phyloP scores from a whole-genome alignment of 1,140 invertebrate genomes.

The Zaprionus davidi region DNA sequence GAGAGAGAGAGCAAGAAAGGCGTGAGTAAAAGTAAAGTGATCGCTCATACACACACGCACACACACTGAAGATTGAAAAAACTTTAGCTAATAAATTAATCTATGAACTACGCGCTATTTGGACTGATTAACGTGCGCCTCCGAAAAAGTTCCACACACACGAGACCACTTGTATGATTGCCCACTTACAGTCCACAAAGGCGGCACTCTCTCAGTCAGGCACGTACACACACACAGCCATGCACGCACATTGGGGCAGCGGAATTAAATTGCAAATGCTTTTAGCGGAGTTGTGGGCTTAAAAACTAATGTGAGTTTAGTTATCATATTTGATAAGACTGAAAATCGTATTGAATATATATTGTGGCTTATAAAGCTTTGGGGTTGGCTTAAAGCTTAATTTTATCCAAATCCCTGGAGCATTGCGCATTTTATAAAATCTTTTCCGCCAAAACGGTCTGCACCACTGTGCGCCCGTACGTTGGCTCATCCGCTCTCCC shows the following conservation, averaged over 20 bases:
- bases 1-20: not conserved
- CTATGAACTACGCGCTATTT: slow-evolving; percentile 41
- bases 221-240: not conserved
- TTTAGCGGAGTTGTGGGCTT: too few relatives aligned
- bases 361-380: too few relatives aligned
- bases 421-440: too few relatives aligned
- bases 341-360: too few relatives aligned
- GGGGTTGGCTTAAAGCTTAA: too few relatives aligned
- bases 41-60: not conserved
- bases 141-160: slow-evolving; percentile 22
- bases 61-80: not conserved
- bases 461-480: too few relatives aligned
- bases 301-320: too few relatives aligned
- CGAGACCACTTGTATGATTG: slow-evolving; percentile 74
- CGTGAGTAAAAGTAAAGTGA: slow-evolving; percentile 20
- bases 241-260: not conserved
- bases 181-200: slow-evolving; percentile 62
- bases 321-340: too few relatives aligned
- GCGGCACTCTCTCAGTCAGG: slow-evolving; percentile 16
- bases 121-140: slow-evolving; percentile 35
- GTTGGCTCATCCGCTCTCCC: slow-evolving; percentile 1
- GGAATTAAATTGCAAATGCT: too few relatives aligned
- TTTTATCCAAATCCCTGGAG: too few relatives aligned
- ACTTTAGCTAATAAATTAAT: slow-evolving; percentile 36
- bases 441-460: too few relatives aligned